Evolutionary conservation across 2,888 invertebrate species (phyloP), one percentile per base, ranked within the genome.

Genomic region (Phaonia tiefii): DNA sequence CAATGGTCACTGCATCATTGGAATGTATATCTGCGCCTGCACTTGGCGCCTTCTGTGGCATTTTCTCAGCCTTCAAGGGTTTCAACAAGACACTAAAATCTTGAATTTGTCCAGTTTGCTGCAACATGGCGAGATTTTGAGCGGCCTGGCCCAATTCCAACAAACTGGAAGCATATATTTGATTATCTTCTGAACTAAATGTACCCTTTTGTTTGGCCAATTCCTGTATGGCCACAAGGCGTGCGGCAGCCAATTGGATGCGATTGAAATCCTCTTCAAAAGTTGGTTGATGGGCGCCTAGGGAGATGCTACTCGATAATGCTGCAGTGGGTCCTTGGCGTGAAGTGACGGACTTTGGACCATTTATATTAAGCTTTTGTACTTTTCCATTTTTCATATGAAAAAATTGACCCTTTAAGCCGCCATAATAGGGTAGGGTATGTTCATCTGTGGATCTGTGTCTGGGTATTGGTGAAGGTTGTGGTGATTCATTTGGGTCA

Each of bases 351-450:
- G n/a, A 7, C 2, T 60, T 44, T 11, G 71, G 63, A 25, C 15
- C 67, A 39, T 67, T 60, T 8, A 8, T 20, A 1, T 58, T 65
- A 31, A 79, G 83, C 75, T 63, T 74, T 65, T 54, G 46, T 0
- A 81, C 15, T 44, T 75, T 72, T 5, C 79, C 79, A 75, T 79
- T 75, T 56, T 85, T 86, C 66, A 89, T 69, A 71, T 88, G 86
- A 42, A 95, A 89, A 72, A 93, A 93, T 89, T 95, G 94, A 0
- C 95, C 95, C 86, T 93, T 93, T 1, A 93, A 94, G 37, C 95
- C 95, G 0, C 95, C 95, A 86, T 95, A 95, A 89, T 93, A 95
- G 13, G 95, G 94, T 49, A 94, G 83, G 17, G 83, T 79, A n/a
- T 86, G 82, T 67, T 86, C 88, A 75, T 87, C 87, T 70, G 84